These are phyloP conservation scores for Labeo rohita DNA, from an alignment of 2,113 vertebrate species.

Conservation along the genomic window DNA sequence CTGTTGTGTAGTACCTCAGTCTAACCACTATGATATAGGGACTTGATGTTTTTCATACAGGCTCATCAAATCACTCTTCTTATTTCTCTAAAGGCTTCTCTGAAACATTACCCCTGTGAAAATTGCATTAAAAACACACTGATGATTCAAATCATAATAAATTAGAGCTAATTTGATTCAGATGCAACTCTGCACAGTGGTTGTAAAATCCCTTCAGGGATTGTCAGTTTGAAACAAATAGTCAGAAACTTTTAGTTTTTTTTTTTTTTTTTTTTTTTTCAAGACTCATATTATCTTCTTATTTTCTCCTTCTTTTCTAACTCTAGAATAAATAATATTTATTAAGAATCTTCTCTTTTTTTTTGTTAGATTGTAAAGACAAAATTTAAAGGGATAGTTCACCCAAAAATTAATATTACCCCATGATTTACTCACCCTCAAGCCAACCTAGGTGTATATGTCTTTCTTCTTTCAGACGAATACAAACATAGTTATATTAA, in stretches of 20 bases:
- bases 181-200: not conserved
- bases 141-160: not conserved
- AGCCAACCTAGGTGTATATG: no score
- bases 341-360: not conserved
- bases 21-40: not conserved
- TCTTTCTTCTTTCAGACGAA: no score
- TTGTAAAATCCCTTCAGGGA: not conserved
- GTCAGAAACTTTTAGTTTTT: not conserved
- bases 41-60: not conserved
- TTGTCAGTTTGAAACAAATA: not conserved
- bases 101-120: not conserved
- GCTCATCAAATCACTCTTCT: not conserved
- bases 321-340: not conserved
- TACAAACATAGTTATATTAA: no score
- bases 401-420: no score
- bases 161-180: conserved; percentile 1
- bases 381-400: no score
- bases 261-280: no score
- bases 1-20: not conserved
- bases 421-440: no score
- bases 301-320: not conserved
- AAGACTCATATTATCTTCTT: not conserved
- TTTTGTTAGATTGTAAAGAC: not conserved
- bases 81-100: not conserved
- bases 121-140: not conserved